A percentile compares a stretch with the other conserved stretches of the same genome.
Conservation (phyloP, 2,797 vertebrate species). For the Eulemur albifrons region DNA sequence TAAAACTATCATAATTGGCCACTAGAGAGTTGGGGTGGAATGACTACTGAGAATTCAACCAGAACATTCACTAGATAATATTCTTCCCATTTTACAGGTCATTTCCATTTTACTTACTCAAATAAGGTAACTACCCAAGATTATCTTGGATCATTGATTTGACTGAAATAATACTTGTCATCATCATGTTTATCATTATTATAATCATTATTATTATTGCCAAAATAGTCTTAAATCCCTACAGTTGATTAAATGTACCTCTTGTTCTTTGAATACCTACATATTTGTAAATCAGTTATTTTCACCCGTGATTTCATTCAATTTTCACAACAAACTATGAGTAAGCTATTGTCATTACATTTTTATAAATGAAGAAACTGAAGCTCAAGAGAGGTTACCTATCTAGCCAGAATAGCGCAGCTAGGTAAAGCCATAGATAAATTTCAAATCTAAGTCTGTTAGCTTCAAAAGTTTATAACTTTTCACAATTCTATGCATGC, state of each 20-base stretch:
- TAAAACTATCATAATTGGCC: not conserved
- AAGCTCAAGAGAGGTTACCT: not conserved
- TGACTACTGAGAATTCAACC: not conserved
- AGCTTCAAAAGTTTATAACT: not conserved
- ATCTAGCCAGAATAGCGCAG: not conserved
- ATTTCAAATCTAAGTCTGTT: not conserved
- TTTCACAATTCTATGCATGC: not conserved
- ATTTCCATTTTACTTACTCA: not conserved
- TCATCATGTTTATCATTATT: not conserved
- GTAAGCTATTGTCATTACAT: not conserved
- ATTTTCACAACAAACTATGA: not conserved
- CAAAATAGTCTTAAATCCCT: not conserved
- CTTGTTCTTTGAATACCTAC: not conserved
- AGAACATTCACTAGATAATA: not conserved
- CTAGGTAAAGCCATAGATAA: not conserved
- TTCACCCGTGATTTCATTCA: not conserved
- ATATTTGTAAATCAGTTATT: not conserved
- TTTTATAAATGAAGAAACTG: constrained; percentile 27
- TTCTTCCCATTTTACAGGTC: not conserved
- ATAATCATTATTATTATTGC: not conserved
- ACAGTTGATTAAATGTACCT: not conserved
- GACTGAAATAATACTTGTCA: not conserved
- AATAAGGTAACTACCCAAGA: not conserved
- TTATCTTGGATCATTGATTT: not conserved
- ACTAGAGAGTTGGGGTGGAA: not conserved